phyloP scores from a whole-genome alignment of 2,113 vertebrate species.

The Bathybates hornii region DNA sequence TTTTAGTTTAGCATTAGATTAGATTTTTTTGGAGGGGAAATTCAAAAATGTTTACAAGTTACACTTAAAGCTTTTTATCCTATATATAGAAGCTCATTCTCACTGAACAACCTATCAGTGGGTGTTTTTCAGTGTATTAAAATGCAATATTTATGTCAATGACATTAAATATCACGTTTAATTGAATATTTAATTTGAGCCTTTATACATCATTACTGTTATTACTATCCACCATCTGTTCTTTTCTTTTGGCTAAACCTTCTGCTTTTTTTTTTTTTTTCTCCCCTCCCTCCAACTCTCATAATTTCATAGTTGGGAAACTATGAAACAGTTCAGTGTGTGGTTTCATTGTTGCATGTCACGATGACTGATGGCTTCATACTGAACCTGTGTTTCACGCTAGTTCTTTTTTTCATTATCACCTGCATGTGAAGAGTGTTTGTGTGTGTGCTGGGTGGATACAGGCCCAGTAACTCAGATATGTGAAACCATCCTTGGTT shows the following conservation, averaged over 20 bases:
- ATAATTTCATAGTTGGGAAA: constrained; percentile 48
- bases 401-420: constrained; percentile 74
- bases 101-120: neutral
- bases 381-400: constrained; percentile 73
- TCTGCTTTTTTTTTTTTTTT: neutral
- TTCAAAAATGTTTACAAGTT: neutral
- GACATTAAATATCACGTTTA: neutral
- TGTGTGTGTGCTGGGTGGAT: constrained; percentile 48
- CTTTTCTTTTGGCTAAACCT: neutral
- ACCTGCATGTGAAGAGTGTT: constrained; percentile 70
- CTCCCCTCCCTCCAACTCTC: neutral
- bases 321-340: constrained; percentile 48
- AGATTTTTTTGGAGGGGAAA: neutral
- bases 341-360: constrained; percentile 69
- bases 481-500: constrained; percentile 47
- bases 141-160: neutral
- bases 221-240: neutral
- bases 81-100: neutral
- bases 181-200: neutral
- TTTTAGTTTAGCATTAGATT: neutral
- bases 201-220: neutral
- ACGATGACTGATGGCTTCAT: constrained; percentile 76
- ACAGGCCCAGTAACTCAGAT: constrained; percentile 22
- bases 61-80: neutral
- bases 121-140: neutral